A percentile compares a stretch with the other conserved stretches of the same genome.
These are phyloP conservation scores for Emmelina monodactyla DNA, from an alignment of 2,888 invertebrate species.

Conservation along the genomic window DNA sequence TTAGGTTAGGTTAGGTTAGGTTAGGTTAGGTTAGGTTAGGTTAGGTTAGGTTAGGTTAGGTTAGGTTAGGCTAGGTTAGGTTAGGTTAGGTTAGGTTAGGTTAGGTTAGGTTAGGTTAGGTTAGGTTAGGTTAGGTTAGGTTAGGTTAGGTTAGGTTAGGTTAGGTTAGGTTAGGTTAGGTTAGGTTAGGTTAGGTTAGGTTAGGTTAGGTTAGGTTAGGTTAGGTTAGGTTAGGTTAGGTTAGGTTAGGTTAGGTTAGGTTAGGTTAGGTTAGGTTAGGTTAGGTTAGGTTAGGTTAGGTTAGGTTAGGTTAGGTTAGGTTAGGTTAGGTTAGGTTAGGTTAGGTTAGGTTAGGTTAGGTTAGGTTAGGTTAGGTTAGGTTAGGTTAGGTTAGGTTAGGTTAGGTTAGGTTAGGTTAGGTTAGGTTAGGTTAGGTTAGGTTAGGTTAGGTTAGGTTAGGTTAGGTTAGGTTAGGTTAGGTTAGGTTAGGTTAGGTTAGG, in stretches of 20 bases:
- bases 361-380: conserved; percentile 16
- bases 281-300: conserved; percentile 9
- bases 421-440: conserved; percentile 16
- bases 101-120: conserved; percentile 14
- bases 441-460: conserved; percentile 14
- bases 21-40: conserved; percentile 7
- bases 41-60: conserved; percentile 8
- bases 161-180: conserved; percentile 14
- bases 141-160: conserved; percentile 6
- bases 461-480: not conserved
- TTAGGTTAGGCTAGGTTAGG: conserved; percentile 13
- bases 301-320: conserved; percentile 11
- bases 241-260: conserved; percentile 5
- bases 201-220: conserved; percentile 13
- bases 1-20: conserved; percentile 6
- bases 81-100: conserved; percentile 12
- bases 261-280: conserved; percentile 10
- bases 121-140: conserved; percentile 12
- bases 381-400: conserved; percentile 15
- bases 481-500: conserved; percentile 15
- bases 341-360: conserved; percentile 15
- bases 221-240: conserved; percentile 15
- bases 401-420: conserved; percentile 15
- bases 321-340: conserved; percentile 13
- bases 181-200: conserved; percentile 12